These are phyloP conservation scores for Linepithema humile DNA, from an alignment of 1,140 invertebrate genomes.

Conservation along the genomic window DNA sequence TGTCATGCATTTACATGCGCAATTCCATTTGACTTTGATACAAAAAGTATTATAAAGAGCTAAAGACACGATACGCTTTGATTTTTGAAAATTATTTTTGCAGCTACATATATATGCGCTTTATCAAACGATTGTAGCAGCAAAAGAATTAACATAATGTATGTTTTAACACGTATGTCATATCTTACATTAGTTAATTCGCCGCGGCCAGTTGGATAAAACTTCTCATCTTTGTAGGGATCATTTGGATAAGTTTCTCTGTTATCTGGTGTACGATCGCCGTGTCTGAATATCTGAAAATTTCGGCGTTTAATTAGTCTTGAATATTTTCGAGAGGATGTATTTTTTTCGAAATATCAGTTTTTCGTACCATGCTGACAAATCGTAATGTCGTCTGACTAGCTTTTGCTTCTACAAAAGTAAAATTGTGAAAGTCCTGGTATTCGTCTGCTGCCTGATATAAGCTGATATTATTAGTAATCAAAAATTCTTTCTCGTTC, in stretches of 20 bases:
- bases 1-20: neutral
- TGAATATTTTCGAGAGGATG: no score
- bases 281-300: conserved; percentile 89
- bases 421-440: no score
- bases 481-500: no score
- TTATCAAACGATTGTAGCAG: neutral
- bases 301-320: neutral
- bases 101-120: neutral
- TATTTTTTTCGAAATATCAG: neutral
- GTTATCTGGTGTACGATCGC: conserved; percentile 89
- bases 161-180: conserved; percentile 38
- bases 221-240: conserved; percentile 85
- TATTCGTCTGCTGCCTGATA: neutral
- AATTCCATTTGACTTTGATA: neutral
- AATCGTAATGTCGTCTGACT: neutral
- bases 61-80: neutral
- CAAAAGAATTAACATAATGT: neutral
- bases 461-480: neutral
- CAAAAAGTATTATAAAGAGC: neutral
- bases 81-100: neutral
- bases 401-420: no score
- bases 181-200: conserved; percentile 89
- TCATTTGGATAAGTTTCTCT: conserved; percentile 87
- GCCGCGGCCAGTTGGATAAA: conserved; percentile 88
- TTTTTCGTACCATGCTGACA: conserved; percentile 19